phyloP scores from a whole-genome alignment of 1,140 invertebrate genomes.

The Aphaenogaster ashmeadi region DNA sequence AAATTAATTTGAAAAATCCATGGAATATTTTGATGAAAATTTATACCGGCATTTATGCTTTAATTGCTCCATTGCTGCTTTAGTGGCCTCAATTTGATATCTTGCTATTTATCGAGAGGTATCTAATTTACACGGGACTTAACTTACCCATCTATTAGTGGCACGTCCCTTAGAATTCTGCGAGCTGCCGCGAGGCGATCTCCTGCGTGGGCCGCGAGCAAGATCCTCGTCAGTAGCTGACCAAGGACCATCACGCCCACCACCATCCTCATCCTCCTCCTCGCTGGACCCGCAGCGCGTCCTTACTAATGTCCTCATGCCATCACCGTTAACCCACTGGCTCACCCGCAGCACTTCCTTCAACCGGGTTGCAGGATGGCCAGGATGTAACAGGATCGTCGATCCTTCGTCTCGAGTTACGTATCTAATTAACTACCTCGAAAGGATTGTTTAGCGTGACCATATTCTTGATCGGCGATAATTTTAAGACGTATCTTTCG shows the following conservation, averaged over 20 bases:
- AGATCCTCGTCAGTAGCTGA: constrained; percentile 85
- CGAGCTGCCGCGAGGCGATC: constrained; percentile 85
- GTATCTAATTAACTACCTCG: neutral
- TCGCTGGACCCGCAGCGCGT: constrained; percentile 83
- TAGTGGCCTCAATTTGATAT: neutral
- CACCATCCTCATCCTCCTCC: constrained; percentile 87
- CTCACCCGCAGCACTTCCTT: constrained; percentile 68
- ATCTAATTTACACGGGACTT: neutral
- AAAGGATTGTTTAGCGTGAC: constrained; percentile 1
- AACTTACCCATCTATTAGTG: constrained; percentile 86
- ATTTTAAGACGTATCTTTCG: neutral
- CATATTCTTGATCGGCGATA: constrained; percentile 19
- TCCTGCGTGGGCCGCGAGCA: constrained; percentile 84
- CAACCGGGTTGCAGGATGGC: constrained; percentile 32
- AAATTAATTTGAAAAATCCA: neutral
- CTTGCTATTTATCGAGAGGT: neutral
- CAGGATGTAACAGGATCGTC: constrained; percentile 52
- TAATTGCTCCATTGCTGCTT: neutral
- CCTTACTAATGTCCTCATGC: constrained; percentile 86
- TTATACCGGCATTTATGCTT: neutral
- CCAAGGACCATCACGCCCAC: constrained; percentile 86
- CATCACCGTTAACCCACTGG: constrained; percentile 80
- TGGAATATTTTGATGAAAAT: neutral
- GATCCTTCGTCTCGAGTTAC: constrained; percentile 13
- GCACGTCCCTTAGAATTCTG: constrained; percentile 85